These are phyloP conservation scores for Caenorhabditis plicata DNA, from an alignment of 2,888 invertebrate genomes.

Conservation along the genomic window DNA sequence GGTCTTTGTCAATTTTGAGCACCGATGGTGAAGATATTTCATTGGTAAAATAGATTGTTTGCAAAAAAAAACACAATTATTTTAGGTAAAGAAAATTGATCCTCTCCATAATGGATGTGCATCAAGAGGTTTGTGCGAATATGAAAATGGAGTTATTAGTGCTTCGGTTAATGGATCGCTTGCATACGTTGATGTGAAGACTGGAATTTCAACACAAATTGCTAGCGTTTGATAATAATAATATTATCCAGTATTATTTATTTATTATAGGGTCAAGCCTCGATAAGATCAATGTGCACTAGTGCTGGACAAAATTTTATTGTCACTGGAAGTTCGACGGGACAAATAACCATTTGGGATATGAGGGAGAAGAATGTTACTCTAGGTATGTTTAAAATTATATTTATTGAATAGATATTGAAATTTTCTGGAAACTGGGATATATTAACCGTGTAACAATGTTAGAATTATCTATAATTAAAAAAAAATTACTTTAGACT, in stretches of 20 bases:
- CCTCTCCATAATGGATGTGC: conserved; percentile 20
- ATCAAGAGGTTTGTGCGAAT: conserved; percentile 3
- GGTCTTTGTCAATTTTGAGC: conserved; percentile 20
- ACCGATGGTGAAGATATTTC: conserved; percentile 16
- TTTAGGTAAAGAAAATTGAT: conserved; percentile 12
- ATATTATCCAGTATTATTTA: neutral
- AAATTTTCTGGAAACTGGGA: too few relatives aligned
- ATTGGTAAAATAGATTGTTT: conserved; percentile 1
- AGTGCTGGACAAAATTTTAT: conserved; percentile 15
- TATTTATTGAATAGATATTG: neutral
- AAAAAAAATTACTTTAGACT: too few relatives aligned
- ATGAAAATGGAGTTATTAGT: conserved; percentile 12
- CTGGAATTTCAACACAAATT: conserved; percentile 9
- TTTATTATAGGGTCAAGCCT: conserved; percentile 20
- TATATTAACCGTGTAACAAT: too few relatives aligned
- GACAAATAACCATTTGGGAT: conserved; percentile 31
- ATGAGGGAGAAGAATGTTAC: conserved; percentile 11
- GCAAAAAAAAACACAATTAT: neutral
- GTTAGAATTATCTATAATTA: too few relatives aligned
- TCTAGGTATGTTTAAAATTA: conserved; percentile 1
- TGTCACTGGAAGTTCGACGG: conserved; percentile 23
- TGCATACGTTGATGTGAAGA: conserved; percentile 15
- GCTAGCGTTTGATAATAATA: conserved; percentile 2
- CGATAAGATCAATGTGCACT: conserved; percentile 22
- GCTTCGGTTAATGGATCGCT: conserved; percentile 18